Base-by-base conservation (phyloP, 2,797 vertebrate genomes). In the Periophthalmus magnuspinnatus region DNA sequence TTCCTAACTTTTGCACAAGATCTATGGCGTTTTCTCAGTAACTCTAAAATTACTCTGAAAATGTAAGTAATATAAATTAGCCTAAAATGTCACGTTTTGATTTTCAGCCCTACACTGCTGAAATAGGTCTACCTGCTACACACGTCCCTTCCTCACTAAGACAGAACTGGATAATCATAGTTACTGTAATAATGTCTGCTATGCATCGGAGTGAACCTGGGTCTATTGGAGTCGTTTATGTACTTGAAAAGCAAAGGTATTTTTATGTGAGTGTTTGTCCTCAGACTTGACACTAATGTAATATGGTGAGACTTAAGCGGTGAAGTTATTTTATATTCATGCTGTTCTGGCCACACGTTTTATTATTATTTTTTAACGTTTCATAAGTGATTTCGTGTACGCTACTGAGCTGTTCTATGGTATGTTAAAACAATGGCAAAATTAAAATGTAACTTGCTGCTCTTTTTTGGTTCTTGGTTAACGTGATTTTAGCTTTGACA, bases 81-180 rank as follows among this genome's bases (percentile, higher is more conserved):
- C 38, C 38, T 41, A 41, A 41, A 41, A 41, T 13, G 11, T 41
- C 38, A 41, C 11, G 38, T 41, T 41, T 41, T 13, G 9, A 41
- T 41, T 41, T 41, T 14, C 3, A 41, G 38, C 38, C 38, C 38
- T 41, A 13, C 38, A 11, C 0, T 13, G 2, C 4, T 41, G 2
- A 14, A 41, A 41, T 14, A 3, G 13, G 1, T 16, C 5, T 50
- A 52, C 19, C 16, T 52, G 48, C 48, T n/a, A 3, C 3, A 28
- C 28, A 3, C 28, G n/a, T n/a, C 28, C 28, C 28, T 28, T 28
- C 28, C 28, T 52, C 48, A 52, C 48, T 52, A 6, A 52, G 5
- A 17, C 7, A 24, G 22, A 57, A 6, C 76, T 82, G 72, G 83
- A 84, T 80, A 76, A 82, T 86, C 81, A 72, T 2, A 33, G 19